Conservation (phyloP, 2,113 vertebrate genomes). For the Callospermophilus lateralis region DNA sequence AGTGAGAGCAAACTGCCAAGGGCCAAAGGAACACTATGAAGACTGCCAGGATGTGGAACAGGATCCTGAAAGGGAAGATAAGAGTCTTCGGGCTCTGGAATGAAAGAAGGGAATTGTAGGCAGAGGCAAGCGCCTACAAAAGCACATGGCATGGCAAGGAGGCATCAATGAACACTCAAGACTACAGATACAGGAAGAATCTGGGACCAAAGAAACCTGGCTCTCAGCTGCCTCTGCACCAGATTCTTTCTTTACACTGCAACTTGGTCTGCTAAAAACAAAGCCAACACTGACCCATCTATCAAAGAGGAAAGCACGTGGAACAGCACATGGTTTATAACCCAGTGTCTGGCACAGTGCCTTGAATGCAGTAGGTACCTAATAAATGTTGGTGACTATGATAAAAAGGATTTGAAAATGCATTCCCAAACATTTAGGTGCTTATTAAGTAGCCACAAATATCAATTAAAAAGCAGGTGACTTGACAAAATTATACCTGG, state of each 20-base stretch:
- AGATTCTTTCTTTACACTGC: neutral
- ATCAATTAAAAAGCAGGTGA: constrained; percentile 43
- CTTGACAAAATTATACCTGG: neutral
- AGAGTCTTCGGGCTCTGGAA: neutral
- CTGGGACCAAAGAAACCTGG: neutral
- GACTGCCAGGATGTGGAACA: neutral
- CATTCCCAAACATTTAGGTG: constrained; percentile 25
- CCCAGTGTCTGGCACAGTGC: constrained; percentile 1
- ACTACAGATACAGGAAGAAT: neutral
- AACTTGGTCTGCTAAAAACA: constrained; percentile 37
- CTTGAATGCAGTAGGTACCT: constrained; percentile 36
- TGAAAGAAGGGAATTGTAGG: neutral
- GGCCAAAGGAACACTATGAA: neutral
- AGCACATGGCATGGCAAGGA: neutral
- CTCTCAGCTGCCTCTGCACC: neutral
- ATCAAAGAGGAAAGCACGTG: constrained; percentile 10
- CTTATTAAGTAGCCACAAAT: constrained; percentile 36
- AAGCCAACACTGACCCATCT: constrained; percentile 35
- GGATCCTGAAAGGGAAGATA: neutral
- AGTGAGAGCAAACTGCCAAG: neutral
- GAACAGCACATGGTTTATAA: neutral
- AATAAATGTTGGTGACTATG: constrained; percentile 29
- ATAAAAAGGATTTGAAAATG: constrained; percentile 56
- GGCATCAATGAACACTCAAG: neutral
- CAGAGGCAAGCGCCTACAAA: neutral